Conservation (phyloP, 2,888 invertebrate genomes). For the Ecliptopera silaceata region DNA sequence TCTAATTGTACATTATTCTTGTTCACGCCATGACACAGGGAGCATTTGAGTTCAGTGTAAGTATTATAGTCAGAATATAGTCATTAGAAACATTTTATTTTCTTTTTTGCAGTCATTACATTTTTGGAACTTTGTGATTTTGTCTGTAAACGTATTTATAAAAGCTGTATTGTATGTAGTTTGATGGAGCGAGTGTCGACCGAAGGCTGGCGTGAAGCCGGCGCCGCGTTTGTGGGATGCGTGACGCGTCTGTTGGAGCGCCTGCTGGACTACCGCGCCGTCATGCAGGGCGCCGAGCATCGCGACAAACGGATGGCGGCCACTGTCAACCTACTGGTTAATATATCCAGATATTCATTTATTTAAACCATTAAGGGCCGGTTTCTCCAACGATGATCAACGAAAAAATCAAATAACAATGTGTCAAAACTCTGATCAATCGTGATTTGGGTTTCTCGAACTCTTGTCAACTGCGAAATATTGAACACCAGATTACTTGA, state of each 20-base stretch:
- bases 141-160: too few species aligned
- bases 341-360: too few species aligned
- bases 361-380: too few species aligned
- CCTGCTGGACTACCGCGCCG: conserved; percentile 95
- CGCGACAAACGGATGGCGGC: conserved; percentile 98
- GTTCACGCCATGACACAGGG: conserved; percentile 84
- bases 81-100: not conserved
- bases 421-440: too few species aligned
- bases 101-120: too few species aligned
- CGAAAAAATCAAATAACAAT: too few species aligned
- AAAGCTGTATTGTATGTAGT: too few species aligned
- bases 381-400: too few species aligned
- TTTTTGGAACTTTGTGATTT: too few species aligned
- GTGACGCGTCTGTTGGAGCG: conserved; percentile 94
- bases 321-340: conserved; percentile 95
- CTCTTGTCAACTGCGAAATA: too few species aligned
- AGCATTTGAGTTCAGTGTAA: conserved; percentile 96
- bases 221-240: conserved; percentile 95
- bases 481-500: too few species aligned
- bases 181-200: conserved; percentile 92
- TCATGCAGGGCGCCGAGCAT: conserved; percentile 97
- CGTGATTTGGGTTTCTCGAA: too few species aligned
- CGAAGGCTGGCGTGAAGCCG: conserved; percentile 95
- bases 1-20: conserved; percentile 20
- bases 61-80: conserved; percentile 75